These are phyloP conservation scores for Hippocampus kuda DNA, from an alignment of 2,797 vertebrate species.

Conservation along the genomic window DNA sequence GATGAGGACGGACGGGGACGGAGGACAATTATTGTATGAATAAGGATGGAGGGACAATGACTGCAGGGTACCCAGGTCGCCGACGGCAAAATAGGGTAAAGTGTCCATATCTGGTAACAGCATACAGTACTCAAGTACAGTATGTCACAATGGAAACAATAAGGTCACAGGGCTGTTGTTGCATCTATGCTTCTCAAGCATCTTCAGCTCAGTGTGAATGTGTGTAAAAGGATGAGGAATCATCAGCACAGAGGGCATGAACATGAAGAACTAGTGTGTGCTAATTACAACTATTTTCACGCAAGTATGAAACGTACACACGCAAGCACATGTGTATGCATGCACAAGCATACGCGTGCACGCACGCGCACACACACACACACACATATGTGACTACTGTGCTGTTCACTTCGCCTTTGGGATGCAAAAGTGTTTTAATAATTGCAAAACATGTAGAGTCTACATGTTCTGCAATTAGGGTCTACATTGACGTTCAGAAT, in stretches of 20 bases:
- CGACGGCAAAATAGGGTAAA: no score
- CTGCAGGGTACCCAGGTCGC: no score
- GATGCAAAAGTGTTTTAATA: no score
- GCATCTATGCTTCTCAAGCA: background rate
- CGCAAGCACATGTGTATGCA: background rate
- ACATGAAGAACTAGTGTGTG: constrained; percentile 12
- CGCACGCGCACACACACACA: background rate
- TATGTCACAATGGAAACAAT: background rate
- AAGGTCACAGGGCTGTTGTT: background rate
- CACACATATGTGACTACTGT: background rate
- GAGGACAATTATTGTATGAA: no score
- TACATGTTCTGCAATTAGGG: no score
- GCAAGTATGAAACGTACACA: constrained; percentile 1
- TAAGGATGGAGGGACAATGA: no score
- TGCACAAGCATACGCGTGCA: background rate
- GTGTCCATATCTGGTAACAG: no score
- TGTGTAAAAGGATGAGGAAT: background rate
- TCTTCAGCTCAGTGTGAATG: background rate
- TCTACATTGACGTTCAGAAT: no score
- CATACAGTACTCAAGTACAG: background rate
- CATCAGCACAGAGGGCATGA: background rate
- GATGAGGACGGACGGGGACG: no score
- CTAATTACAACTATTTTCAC: constrained; percentile 18
- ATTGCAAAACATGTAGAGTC: no score
- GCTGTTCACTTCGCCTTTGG: no score